Base-by-base conservation (phyloP, 2,888 invertebrate genomes). In the Trachelus troglodyta region DNA sequence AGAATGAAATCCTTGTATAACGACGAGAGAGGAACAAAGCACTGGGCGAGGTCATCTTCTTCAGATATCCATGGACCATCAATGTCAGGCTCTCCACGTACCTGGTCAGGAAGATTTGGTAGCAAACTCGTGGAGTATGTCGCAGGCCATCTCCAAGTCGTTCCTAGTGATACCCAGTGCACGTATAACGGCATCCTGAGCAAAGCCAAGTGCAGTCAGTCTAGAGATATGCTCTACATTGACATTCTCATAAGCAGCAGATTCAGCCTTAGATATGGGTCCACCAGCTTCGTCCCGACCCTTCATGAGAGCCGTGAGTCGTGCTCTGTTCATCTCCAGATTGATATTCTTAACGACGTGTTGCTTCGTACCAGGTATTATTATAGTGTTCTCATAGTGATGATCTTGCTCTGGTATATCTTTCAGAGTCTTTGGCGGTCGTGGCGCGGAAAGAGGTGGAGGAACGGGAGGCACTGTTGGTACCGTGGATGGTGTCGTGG, bases 141-240 rank as follows among this genome's bases (percentile, higher is more conserved):
- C 98, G 92, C 98, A 96, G 74, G 98, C 98, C 98, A 98, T 98
- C 91, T 97, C 97, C 77, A 98, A 94, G 92, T 98, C 97, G 92
- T 98, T 98, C 79, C 97, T 94, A 1, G 98, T 97, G 87, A 98
- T 98, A 80, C 97, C 97, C 85, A 98, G 93, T 6, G 98, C 98
- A 84, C 98, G 94, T 75, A 98, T 96, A 4, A 98, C 98, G 75
- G 97, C 96, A 89, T 98, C 97, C 87, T 97, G 96, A 1, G 97
- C 95, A 90, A 97, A 98, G 0, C 98, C 98, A 88, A 98, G 98
- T 78, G 95, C 95, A 74, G 98, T 97, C 80, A 98, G 93, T 82
- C 96, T 95, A 33, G 97, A 95, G 80, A 98, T 97, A 92, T 98
- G 96, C 90, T 97, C 97, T 92, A 97, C 94, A 91, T 97, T 97